phyloP scores from a whole-genome alignment of 1,140 invertebrate genomes.

The Oncopodura yosiiana region DNA sequence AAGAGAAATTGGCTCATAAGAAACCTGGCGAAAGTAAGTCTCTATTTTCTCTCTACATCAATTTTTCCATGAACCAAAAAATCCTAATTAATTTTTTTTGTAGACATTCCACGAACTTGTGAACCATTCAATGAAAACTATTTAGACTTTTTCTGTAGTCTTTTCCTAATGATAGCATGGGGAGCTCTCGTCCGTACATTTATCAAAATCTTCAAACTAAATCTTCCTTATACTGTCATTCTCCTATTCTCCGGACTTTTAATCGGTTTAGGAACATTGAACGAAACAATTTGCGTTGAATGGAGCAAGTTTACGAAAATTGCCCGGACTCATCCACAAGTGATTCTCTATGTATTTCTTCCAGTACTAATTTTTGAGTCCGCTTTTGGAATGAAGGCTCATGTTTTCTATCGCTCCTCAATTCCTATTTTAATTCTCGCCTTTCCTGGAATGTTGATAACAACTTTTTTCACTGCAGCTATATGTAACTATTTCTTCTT shows the following conservation, averaged over 20 bases:
- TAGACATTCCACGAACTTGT: background rate
- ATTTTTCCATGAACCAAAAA: too few species aligned
- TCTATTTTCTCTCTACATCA: too few species aligned
- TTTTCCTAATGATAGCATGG: background rate
- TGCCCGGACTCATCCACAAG: constrained; percentile 38
- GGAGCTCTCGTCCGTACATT: constrained; percentile 27
- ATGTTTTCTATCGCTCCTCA: constrained; percentile 40
- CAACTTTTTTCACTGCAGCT: constrained; percentile 38
- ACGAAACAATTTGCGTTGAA: background rate
- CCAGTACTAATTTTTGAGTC: constrained; percentile 45
- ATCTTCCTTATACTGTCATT: constrained; percentile 29
- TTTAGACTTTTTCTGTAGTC: constrained; percentile 1
- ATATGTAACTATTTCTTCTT: constrained; percentile 36
- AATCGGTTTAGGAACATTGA: constrained; percentile 16
- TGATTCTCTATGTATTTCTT: constrained; percentile 42
- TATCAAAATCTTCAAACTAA: constrained; percentile 13
- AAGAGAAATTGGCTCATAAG: too few species aligned
- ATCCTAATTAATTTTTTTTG: background rate
- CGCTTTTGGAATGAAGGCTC: constrained; percentile 42
- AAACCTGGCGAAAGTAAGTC: too few species aligned
- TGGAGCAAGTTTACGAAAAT: constrained; percentile 21
- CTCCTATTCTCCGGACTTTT: constrained; percentile 28
- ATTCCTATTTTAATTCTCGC: constrained; percentile 42
- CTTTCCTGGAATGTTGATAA: constrained; percentile 38
- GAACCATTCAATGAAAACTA: background rate